A percentile compares a stretch with the other conserved stretches of the same genome.
Evolutionary conservation across 2,797 vertebrate species (phyloP).

Genomic region (Carcharodon carcharias): DNA sequence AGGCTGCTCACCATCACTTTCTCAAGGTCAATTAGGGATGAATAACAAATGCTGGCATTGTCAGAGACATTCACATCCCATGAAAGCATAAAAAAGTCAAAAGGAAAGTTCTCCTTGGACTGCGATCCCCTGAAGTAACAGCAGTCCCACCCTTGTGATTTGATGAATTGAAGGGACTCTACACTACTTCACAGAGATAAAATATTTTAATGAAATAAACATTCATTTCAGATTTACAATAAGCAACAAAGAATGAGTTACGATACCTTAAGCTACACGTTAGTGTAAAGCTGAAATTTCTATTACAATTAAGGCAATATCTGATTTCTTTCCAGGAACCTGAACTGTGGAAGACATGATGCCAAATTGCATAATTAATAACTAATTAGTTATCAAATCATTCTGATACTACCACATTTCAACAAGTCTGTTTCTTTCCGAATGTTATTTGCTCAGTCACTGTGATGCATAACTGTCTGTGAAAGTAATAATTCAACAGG

Average conservation of each 20-base stretch:
- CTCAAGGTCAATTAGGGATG: too few relatives aligned
- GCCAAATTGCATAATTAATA: neutral
- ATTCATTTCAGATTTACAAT: neutral
- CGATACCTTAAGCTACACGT: neutral
- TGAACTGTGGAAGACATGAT: neutral
- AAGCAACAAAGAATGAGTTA: neutral
- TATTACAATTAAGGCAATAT: neutral
- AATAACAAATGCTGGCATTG: too few relatives aligned
- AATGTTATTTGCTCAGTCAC: neutral
- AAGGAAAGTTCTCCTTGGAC: too few relatives aligned
- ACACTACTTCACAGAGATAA: too few relatives aligned
- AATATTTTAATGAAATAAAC: neutral
- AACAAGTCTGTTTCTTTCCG: neutral
- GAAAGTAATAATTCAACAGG: neutral
- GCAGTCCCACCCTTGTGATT: too few relatives aligned
- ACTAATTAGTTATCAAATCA: neutral
- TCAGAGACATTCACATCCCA: too few relatives aligned
- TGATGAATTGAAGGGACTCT: too few relatives aligned
- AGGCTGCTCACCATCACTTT: too few relatives aligned
- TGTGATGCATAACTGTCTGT: neutral
- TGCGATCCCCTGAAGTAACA: too few relatives aligned
- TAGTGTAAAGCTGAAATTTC: neutral
- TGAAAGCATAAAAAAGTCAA: too few relatives aligned
- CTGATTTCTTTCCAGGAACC: neutral
- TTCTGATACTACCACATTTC: neutral